Conservation (phyloP, 2,888 invertebrate species). For the Harmothoe impar region DNA sequence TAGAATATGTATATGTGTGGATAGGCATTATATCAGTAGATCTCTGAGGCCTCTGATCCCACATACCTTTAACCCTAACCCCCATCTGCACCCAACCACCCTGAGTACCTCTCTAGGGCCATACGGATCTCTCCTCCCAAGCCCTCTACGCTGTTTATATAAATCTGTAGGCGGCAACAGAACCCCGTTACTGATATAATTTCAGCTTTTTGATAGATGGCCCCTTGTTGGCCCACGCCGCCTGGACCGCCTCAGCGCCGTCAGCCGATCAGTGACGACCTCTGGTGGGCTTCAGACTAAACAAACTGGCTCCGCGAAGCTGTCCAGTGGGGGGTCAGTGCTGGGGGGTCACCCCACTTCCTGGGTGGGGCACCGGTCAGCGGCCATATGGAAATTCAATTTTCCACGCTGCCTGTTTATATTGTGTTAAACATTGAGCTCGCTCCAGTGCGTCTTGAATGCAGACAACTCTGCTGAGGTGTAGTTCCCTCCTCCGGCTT, state of each 20-base stretch:
- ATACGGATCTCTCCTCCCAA: neutral
- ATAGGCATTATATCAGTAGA: too few relatives aligned
- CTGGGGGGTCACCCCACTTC: neutral
- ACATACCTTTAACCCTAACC: neutral
- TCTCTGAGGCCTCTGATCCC: too few relatives aligned
- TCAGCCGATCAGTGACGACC: neutral
- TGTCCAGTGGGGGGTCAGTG: neutral
- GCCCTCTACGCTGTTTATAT: neutral
- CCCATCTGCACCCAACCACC: neutral
- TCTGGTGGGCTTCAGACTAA: slow-evolving; percentile 1
- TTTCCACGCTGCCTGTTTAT: slow-evolving; percentile 47
- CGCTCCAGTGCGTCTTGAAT: slow-evolving; percentile 3
- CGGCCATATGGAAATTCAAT: slow-evolving; percentile 29
- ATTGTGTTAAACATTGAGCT: slow-evolving; percentile 21
- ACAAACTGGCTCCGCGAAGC: neutral
- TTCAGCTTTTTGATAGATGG: neutral
- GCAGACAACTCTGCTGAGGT: neutral
- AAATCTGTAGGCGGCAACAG: slow-evolving; percentile 7
- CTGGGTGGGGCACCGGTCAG: neutral
- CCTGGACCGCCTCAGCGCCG: neutral
- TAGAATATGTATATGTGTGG: too few relatives aligned
- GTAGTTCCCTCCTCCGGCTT: neutral
- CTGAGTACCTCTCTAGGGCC: neutral
- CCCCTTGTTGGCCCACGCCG: neutral
- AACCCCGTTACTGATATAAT: neutral